Percentiles rank a stretch among this genome's conserved stretches.
Conservation (phyloP, 2,797 vertebrate species). For the Euthynnus affinis region DNA sequence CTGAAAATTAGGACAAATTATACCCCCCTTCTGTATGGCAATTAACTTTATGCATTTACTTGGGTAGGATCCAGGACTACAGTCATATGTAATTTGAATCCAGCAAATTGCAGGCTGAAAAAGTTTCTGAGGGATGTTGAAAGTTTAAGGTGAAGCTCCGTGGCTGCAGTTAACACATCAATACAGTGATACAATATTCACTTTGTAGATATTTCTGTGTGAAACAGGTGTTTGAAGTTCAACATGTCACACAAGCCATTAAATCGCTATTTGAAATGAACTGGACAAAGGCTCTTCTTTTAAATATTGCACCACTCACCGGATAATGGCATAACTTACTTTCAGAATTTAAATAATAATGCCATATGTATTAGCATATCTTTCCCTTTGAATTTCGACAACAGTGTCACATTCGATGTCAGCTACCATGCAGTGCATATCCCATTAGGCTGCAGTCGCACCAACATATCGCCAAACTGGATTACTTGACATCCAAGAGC, state of each 20-base stretch:
- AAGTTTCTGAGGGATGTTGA: conserved; percentile 52
- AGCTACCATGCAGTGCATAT: conserved; percentile 31
- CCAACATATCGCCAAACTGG: conserved; percentile 66
- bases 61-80: conserved; percentile 67
- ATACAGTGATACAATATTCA: conserved; percentile 72
- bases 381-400: conserved; percentile 55
- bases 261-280: conserved; percentile 58
- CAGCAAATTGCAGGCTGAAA: conserved; percentile 52
- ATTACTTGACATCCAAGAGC: conserved; percentile 78
- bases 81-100: conserved; percentile 65
- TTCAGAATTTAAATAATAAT: conserved; percentile 54
- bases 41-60: conserved; percentile 80
- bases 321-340: conserved; percentile 31
- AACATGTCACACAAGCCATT: conserved; percentile 53
- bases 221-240: conserved; percentile 71
- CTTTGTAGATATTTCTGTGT: conserved; percentile 70
- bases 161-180: conserved; percentile 59
- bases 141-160: conserved; percentile 54
- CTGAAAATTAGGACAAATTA: conserved; percentile 71
- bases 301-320: conserved; percentile 36
- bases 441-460: conserved; percentile 45
- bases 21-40: conserved; percentile 56
- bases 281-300: conserved; percentile 54
- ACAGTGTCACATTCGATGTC: conserved; percentile 42
- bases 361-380: conserved; percentile 40